Base-by-base conservation (phyloP, 2,797 vertebrate species). In the Thaleichthys pacificus region DNA sequence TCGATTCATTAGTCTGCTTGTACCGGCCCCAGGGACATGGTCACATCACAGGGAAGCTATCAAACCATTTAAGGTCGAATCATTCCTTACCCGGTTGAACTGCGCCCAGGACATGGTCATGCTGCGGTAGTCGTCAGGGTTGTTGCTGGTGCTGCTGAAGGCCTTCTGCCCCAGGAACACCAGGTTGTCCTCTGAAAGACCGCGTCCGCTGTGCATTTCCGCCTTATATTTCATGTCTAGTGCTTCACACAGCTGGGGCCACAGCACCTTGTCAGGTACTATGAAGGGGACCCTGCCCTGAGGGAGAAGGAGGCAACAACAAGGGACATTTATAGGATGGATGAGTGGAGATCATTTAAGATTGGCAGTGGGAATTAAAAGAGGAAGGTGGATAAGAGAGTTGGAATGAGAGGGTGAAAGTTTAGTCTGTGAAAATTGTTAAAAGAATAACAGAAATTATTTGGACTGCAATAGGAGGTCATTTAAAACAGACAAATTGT, bases 191-290 rank as follows among this genome's bases (percentile, higher is more conserved):
- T 98, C 97, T 4, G 96, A 95, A 75, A 98, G 92, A 74, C 97
- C 97, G 0, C 96, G 94, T 67, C 86, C 93, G 70, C 96, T 99
- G 89, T 98, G 96, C 89, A 99, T 96, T 84, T 98, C 97, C 0
- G 96, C 95, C 88, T 97, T 98, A 91, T 98, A 98, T 82, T 98
- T 98, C 95, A 98, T 96, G 85, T 99, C 95, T 21, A 98, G 94
- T 0, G 96, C 95, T 69, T 98, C 96, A 0, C 96, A 98, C 61
- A 98, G 91, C 92, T 98, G 96, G 0, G 96, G 95, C 96, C 96
- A 98, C 76, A 94, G 84, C 76, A 99, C 96, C 78, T 97, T 98
- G 86, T 98, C 97, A 0, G 97, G 97, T 58, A 98, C 96, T 0
- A 95, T 91, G 0, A 98, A 98, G 0, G 97, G 97, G 62, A 99